These are phyloP conservation scores for Minunthozetes semirufus DNA, from an alignment of 2,888 invertebrate species.

Conservation along the genomic window DNA sequence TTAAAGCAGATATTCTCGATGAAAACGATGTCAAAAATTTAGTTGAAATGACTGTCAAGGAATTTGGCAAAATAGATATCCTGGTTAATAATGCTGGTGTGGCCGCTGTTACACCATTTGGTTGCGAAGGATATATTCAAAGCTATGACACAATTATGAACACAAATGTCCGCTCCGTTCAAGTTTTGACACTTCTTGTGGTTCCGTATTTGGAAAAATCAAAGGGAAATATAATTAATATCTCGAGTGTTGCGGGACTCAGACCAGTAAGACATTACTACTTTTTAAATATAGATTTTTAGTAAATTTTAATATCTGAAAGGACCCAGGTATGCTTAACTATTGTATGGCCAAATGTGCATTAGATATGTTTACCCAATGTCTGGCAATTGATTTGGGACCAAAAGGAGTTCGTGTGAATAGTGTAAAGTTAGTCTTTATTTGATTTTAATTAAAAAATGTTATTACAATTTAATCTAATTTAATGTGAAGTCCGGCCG, in stretches of 20 bases:
- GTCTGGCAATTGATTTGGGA: not conserved
- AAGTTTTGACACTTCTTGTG: not conserved
- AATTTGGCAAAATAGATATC: slow-evolving; percentile 13
- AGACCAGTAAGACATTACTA: not conserved
- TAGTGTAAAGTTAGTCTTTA: not conserved
- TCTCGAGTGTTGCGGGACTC: slow-evolving; percentile 10
- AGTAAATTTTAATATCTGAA: not conserved
- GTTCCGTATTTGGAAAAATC: not conserved
- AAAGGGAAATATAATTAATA: slow-evolving; percentile 11
- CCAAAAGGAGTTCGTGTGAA: not conserved
- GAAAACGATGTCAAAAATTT: not conserved
- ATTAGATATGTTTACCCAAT: not conserved
- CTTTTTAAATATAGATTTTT: not conserved
- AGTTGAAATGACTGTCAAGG: not conserved
- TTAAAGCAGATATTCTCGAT: not conserved
- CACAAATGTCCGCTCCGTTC: slow-evolving; percentile 11
- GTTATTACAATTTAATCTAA: not conserved
- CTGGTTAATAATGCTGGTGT: slow-evolving; percentile 10
- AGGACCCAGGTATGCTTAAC: not conserved
- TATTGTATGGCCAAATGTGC: slow-evolving; percentile 8
- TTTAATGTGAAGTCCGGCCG: not conserved
- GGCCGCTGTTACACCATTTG: not conserved
- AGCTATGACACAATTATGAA: not conserved
- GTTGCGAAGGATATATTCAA: not conserved
- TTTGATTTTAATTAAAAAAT: not conserved